These are phyloP conservation scores for Amia ocellicauda DNA, from an alignment of 2,113 vertebrate genomes.

Conservation along the genomic window DNA sequence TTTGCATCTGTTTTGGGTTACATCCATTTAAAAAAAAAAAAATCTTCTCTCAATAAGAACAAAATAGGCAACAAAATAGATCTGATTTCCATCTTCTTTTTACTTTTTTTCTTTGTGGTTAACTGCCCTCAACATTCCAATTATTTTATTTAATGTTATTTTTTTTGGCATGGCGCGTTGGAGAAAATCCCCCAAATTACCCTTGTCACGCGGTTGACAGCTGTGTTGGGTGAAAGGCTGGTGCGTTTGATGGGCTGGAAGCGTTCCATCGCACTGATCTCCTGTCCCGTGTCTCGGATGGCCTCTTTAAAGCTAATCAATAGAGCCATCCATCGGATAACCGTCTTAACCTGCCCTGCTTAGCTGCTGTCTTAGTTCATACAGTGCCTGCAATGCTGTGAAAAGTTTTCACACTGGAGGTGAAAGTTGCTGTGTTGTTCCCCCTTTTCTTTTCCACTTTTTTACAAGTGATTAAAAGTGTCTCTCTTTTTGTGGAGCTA, in stretches of 20 bases:
- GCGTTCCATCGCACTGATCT: constrained; percentile 62
- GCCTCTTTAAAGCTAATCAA: constrained; percentile 19
- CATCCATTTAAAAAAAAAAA: neutral
- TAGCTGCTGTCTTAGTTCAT: constrained; percentile 9
- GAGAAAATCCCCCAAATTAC: constrained; percentile 74
- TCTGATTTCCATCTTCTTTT: constrained; percentile 55
- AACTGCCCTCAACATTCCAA: constrained; percentile 55
- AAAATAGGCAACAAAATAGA: constrained; percentile 57
- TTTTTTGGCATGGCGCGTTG: constrained; percentile 61
- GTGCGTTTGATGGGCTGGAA: constrained; percentile 55
- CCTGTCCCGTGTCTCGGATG: constrained; percentile 20
- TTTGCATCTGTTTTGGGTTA: neutral
- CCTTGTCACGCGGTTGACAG: constrained; percentile 60
- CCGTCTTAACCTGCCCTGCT: constrained; percentile 13
- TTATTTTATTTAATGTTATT: constrained; percentile 67
- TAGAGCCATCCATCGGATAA: constrained; percentile 10
- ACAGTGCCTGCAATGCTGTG: constrained; percentile 2
- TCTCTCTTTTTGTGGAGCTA: too few relatives aligned
- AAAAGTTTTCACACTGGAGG: neutral
- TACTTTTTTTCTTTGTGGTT: constrained; percentile 37
- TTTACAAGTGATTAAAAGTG: too few relatives aligned
- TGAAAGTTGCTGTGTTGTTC: constrained; percentile 33
- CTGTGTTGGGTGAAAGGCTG: constrained; percentile 53
- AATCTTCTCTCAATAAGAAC: constrained; percentile 41
- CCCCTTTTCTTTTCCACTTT: constrained; percentile 12